Conservation (phyloP, 2,113 vertebrate genomes). For the Progne subis region DNA sequence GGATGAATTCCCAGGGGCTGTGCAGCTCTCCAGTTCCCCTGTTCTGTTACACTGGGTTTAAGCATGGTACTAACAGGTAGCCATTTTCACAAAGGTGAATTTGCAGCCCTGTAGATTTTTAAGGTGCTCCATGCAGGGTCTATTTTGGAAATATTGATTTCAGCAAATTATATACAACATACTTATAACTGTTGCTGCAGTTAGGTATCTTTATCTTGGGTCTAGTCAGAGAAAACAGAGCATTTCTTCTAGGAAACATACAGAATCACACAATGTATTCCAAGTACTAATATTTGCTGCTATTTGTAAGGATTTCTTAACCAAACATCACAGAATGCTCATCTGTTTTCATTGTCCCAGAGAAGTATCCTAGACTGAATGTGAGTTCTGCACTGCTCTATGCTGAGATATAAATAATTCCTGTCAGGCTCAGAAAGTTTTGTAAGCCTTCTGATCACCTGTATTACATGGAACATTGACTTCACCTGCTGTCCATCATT, state of each 20-base stretch:
- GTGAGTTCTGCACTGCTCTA: not conserved
- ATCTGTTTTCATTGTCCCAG: not conserved
- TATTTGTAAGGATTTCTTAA: not conserved
- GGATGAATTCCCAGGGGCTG: not conserved
- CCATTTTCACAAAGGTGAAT: not conserved
- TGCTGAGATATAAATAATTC: not conserved
- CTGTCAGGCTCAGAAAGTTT: not conserved
- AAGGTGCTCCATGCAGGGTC: not conserved
- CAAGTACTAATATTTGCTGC: not conserved
- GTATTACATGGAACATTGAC: not conserved
- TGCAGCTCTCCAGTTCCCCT: not conserved
- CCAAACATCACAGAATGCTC: not conserved
- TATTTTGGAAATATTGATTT: not conserved
- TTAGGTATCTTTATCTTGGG: not conserved
- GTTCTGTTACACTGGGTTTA: not conserved
- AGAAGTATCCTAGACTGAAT: not conserved
- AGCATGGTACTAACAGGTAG: not conserved
- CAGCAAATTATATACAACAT: not conserved
- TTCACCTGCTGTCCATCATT: not conserved
- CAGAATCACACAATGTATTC: not conserved
- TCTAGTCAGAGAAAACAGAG: not conserved
- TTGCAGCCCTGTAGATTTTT: not conserved
- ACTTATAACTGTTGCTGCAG: not conserved
- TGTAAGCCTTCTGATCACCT: not conserved
- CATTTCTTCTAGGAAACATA: not conserved